These are phyloP conservation scores for Aselliscus stoliczkanus DNA, from an alignment of 2,797 vertebrate species.

Conservation along the genomic window DNA sequence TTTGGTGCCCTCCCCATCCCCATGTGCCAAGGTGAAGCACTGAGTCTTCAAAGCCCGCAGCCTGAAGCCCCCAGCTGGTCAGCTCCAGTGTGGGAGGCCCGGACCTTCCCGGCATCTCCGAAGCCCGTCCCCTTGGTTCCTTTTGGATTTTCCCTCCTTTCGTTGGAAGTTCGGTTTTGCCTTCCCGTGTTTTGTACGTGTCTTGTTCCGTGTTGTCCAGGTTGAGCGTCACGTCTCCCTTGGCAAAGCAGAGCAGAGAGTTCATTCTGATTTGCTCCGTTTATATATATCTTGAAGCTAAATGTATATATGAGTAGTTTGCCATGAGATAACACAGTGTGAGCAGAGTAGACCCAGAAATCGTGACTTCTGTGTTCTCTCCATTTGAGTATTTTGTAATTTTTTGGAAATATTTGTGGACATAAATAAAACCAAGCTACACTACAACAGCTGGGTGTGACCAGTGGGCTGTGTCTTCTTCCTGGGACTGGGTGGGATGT, in stretches of 20 bases:
- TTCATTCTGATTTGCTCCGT: constrained; percentile 97
- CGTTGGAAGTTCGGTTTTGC: constrained; percentile 75
- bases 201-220: constrained; percentile 97
- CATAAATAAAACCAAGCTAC: constrained; percentile 99
- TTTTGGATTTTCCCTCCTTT: constrained; percentile 64
- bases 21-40: constrained; percentile 49
- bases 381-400: constrained; percentile 99
- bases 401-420: constrained; percentile 99
- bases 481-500: neutral
- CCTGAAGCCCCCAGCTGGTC: constrained; percentile 10
- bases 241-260: constrained; percentile 91
- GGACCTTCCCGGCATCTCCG: constrained; percentile 60
- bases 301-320: constrained; percentile 99
- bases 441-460: constrained; percentile 86
- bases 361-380: constrained; percentile 99
- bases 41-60: constrained; percentile 33
- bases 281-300: constrained; percentile 99
- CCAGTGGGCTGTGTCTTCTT: constrained; percentile 66
- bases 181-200: constrained; percentile 89
- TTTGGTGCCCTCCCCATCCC: neutral
- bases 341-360: constrained; percentile 99
- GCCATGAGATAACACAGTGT: constrained; percentile 99
- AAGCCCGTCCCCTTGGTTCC: constrained; percentile 69
- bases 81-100: constrained; percentile 59
- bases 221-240: constrained; percentile 95